Evolutionary conservation across 2,888 invertebrate genomes (phyloP), one percentile per base, ranked within the genome.

Genomic region (Belgica antarctica): DNA sequence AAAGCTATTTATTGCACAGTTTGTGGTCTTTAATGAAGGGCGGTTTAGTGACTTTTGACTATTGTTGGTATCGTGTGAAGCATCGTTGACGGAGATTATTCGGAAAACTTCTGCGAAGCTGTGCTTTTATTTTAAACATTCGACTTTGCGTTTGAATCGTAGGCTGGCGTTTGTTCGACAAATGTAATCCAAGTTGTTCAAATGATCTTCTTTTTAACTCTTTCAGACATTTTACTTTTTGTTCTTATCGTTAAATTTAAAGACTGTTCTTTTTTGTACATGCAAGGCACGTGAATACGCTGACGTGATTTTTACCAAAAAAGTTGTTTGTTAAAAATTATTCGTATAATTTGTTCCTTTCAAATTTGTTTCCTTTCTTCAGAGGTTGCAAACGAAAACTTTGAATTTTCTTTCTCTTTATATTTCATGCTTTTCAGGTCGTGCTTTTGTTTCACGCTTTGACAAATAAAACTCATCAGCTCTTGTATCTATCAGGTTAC

Each of bases 261-360:
- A 24, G 36, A 36, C 5, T 41, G 17, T 63, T n/a, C n/a, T 25
- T 34, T 62, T 72, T 72, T 72, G 72, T 72, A 72, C 71, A 71
- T 71, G 71, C 71, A 72, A 72, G 72, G 72, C 72, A 72, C 72
- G 66, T 25, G 41, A 34, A 36, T 36, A 34, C 36, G 28, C 70
- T n/a, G n/a, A n/a, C n/a, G n/a, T n/a, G n/a, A n/a, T 41, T 59
- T 62, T 71, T 69, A 36, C 57, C 59, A 61, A 68, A 72, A 68
- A 68, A 68, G 68, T 68, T 70, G 28, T 69, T 52, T 61, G 15
- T 66, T 68, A n/a, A 59, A 59, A 59, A 59, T 59, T 59, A 27
- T 59, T 59, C 59, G 25, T 59, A 59, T 59, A 59, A n/a, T 19
- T 59, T 27, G 25, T 59, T 59, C 12, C 17, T 59, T 41, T 15